Base-by-base conservation (phyloP, 2,797 vertebrate genomes). In the Malurus leucopterus region DNA sequence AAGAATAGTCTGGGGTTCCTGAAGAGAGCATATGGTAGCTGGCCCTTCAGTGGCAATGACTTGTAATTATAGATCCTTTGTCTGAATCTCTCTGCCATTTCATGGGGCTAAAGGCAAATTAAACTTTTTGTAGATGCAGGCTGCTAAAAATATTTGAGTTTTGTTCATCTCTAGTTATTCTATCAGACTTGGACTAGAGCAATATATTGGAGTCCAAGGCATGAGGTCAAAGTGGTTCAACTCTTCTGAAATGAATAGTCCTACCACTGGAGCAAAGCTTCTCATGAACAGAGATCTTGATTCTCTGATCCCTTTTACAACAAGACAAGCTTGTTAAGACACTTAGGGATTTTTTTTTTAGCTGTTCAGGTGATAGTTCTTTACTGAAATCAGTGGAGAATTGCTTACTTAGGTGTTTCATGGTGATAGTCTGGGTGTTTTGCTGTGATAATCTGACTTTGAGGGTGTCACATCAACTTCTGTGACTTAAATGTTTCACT, bases 31-130 rank as follows among this genome's bases (percentile, higher is more conserved):
- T 86, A 57, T 64, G 61, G 80, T 76, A 68, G 16, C 61, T 91
- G 90, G 61, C 65, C 41, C 77, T 92, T 92, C 51, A 76, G 53
- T 73, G 50, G 64, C 84, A 50, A 73, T 70, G 41, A 17, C 47
- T 84, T 79, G 46, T 89, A 84, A 86, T 92, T 84, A 47, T 18
- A 86, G 47, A 40, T 92, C 57, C 59, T 89, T 86, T 91, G 69
- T 89, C 47, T 78, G 80, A 79, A 79, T 86, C 2, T 30, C 40
- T 73, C n/a, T 81, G 71, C 57, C 14, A 27, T 43, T 93, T 88
- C 20, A 8, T 81, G 67, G 55, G 59, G 17, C 73, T 84, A 73
- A 84, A 62, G 69, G 61, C 55, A 86, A 76, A 84, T 64, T 26
- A 86, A 30, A 41, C 13, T 73, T 34, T 73, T 62, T 71, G 27